phyloP scores from a whole-genome alignment of 2,888 invertebrate species.

The Baccha elongata region DNA sequence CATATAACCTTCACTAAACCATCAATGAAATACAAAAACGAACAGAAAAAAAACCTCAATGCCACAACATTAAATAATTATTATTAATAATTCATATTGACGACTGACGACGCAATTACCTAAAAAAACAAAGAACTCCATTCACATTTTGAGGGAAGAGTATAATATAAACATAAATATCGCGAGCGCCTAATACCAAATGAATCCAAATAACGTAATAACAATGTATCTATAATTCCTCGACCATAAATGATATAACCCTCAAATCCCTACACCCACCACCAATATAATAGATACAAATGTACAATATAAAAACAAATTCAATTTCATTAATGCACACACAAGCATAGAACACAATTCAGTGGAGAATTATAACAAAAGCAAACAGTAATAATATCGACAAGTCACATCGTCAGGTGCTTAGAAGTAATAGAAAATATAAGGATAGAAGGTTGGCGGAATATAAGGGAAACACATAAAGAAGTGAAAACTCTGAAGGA shows the following conservation, averaged over 20 bases:
- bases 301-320: slow-evolving; percentile 61
- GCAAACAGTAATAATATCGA: slow-evolving; percentile 67
- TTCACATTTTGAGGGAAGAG: not conserved
- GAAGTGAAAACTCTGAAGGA: slow-evolving; percentile 62
- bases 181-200: slow-evolving; percentile 26
- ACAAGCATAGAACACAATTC: slow-evolving; percentile 29
- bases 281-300: slow-evolving; percentile 23
- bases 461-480: not conserved
- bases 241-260: slow-evolving; percentile 43
- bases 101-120: slow-evolving; percentile 28
- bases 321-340: slow-evolving; percentile 71
- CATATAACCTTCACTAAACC: not conserved
- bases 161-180: slow-evolving; percentile 48
- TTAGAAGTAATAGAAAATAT: slow-evolving; percentile 19
- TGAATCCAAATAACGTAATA: slow-evolving; percentile 57
- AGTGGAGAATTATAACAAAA: slow-evolving; percentile 44
- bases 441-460: not conserved
- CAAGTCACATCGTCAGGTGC: slow-evolving; percentile 71
- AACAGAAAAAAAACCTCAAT: slow-evolving; percentile 24
- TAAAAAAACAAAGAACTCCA: slow-evolving; percentile 8
- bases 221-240: slow-evolving; percentile 64
- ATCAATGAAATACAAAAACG: not conserved
- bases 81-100: slow-evolving; percentile 47
- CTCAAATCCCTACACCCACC: not conserved
- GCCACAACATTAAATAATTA: slow-evolving; percentile 34